These are phyloP conservation scores for Glossophaga mutica DNA, from an alignment of 2,797 vertebrate genomes.

Conservation along the genomic window DNA sequence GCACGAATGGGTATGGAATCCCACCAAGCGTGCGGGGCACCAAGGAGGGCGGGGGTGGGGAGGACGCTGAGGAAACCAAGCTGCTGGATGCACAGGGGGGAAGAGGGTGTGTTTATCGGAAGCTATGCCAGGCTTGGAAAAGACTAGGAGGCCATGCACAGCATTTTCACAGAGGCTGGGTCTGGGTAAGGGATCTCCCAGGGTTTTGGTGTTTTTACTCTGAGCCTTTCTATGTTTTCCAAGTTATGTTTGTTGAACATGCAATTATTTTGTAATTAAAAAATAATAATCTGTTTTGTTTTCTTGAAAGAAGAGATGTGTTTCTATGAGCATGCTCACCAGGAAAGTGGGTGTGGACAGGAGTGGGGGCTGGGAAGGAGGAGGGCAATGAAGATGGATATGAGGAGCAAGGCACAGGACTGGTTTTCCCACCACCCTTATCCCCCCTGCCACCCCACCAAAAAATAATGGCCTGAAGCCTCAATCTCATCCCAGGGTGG, in stretches of 20 bases:
- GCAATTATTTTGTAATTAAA: not conserved
- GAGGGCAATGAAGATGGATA: not conserved
- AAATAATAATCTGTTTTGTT: not conserved
- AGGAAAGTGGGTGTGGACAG: not conserved
- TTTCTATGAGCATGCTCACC: not conserved
- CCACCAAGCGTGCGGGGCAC: accelerated
- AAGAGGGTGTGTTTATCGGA: not conserved
- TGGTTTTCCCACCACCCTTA: not conserved
- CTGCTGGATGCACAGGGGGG: not conserved
- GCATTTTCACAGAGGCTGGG: not conserved
- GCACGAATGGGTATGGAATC: not conserved
- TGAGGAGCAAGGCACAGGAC: not conserved
- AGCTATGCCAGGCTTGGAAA: not conserved
- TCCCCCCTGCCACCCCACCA: not conserved
- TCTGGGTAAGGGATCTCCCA: no score
- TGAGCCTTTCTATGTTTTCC: not conserved
- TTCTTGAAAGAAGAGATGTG: not conserved
- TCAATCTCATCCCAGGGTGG: not conserved
- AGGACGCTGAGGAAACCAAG: not conserved
- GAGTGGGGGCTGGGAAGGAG: not conserved
- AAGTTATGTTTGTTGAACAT: not conserved
- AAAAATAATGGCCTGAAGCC: not conserved
- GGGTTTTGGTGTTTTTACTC: not conserved
- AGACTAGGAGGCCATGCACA: accelerated
- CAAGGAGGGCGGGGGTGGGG: not conserved